Evolutionary conservation across 2,797 vertebrate species (phyloP), one percentile per base, ranked within the genome.

Genomic region (Morelia viridis): DNA sequence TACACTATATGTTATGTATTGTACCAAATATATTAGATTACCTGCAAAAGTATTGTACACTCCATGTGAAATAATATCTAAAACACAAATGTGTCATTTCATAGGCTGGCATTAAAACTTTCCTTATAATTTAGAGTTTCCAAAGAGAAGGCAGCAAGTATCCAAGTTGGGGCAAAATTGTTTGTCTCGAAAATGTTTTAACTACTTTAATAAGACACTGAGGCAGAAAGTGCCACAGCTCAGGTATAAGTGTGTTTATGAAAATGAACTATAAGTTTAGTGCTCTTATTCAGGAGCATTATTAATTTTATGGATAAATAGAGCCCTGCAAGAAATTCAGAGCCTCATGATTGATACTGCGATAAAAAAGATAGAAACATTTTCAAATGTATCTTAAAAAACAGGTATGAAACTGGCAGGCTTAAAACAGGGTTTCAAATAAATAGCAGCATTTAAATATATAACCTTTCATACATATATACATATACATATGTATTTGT

Each of bases 41-140:
- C 91, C 76, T 94, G 93, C 93, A 84, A 86, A 86, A 91, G 91
- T 94, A 35, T 4, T 80, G 9, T 46, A 84, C 56, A 95, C 92
- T 92, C 83, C 93, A 12, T 87, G 87, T 87, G 61, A 83, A 2
- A 53, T 90, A 94, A 92, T 94, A 92, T 93, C 87, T 92, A 95
- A 95, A 94, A 96, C 56, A 94, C 93, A 96, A 64, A 95, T 85
- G 92, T 96, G 94, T 94, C 96, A 92, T 87, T 95, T 95, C 93
- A 96, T 95, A 97, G 98, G 97, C 97, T 98, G 98, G 98, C 98
- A 98, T 98, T 98, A 98, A 98, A 98, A 98, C 97, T 97, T 98
- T 97, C 97, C 97, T 96, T 95, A 96, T 68, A 96, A 96, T 97
- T 97, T 97, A 96, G 96, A 93, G 89, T 97, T 97, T 97, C 92